Evolutionary conservation across 2,888 invertebrate genomes (phyloP), one percentile per base, ranked within the genome.

Genomic region (Candidula unifasciata): DNA sequence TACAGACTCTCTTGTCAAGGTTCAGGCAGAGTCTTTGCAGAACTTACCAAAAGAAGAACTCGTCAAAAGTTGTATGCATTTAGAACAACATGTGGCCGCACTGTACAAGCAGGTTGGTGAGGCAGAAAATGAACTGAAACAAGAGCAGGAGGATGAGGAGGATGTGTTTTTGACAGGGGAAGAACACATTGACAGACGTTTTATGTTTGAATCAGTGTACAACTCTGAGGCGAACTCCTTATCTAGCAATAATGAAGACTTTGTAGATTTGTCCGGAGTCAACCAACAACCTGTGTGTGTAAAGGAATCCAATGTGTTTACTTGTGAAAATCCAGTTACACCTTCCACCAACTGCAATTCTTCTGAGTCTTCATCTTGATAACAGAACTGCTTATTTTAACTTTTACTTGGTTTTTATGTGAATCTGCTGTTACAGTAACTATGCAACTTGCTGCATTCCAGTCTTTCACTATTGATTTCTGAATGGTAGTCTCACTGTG

Each of bases 31-130:
- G 68, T 76, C 64, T 68, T 68, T 84, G 27, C 84, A 84, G 35
- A 84, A 80, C 76, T 44, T 84, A 27, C 80, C 84, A 2, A 84
- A 84, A 76, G 74, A 80, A 24, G 84, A 84, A 76, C 84, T 84
- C 30, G 84, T 84, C 3, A 84, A 84, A 30, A 73, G 80, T 71
- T 84, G 76, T 52, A 84, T 84, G 52, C 64, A 66, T 54, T 33
- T 84, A 10, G 84, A 84, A 54, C 80, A 84, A 30, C 73, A 84
- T 35, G 68, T 84, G 24, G 84, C 80, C 33, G 64, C 68, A n/a
- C 33, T 84, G 30, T 80, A 84, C 54, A 84, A 84, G 30, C 74
- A 84, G 35, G 76, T 84, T 6, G 80, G 80, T 3, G 57, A 78
- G 21, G 83, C 37, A n/a, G 76, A 80, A 27, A 74, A 80, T 35